These are phyloP conservation scores for Diloba caeruleocephala DNA, from an alignment of 2,888 invertebrate species.

Conservation along the genomic window DNA sequence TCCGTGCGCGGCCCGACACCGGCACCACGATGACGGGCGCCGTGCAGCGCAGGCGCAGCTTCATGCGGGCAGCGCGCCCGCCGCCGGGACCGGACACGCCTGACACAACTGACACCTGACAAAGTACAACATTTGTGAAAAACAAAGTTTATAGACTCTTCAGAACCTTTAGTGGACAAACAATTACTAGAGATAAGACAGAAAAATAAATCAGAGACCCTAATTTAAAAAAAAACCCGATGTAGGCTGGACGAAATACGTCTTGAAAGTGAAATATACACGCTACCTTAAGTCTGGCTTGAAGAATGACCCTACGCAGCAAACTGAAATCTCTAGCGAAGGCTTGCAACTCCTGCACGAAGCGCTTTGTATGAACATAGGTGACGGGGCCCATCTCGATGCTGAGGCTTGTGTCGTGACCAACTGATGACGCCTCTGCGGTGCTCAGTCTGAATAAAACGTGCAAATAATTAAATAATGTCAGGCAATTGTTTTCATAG, in stretches of 20 bases:
- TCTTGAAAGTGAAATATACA: background rate
- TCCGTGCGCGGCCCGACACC: conserved; percentile 93
- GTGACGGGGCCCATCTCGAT: conserved; percentile 97
- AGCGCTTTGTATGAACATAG: conserved; percentile 98
- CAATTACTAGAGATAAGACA: no score
- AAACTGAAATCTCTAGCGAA: conserved; percentile 96
- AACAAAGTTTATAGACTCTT: no score
- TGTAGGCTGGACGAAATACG: no score
- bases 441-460: conserved; percentile 68
- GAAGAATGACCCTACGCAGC: conserved; percentile 93
- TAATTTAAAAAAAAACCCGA: no score
- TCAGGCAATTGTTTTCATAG: no score
- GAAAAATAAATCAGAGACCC: no score
- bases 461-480: no score
- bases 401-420: conserved; percentile 91
- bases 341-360: conserved; percentile 95
- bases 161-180: background rate
- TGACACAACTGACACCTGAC: conserved; percentile 51
- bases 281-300: conserved; percentile 90
- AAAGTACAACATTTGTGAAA: background rate
- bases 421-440: conserved; percentile 83
- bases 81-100: conserved; percentile 54
- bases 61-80: conserved; percentile 52
- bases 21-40: conserved; percentile 96
- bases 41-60: conserved; percentile 89